phyloP scores from a whole-genome alignment of 1,140 invertebrate species.

The Lethrus apterus region DNA sequence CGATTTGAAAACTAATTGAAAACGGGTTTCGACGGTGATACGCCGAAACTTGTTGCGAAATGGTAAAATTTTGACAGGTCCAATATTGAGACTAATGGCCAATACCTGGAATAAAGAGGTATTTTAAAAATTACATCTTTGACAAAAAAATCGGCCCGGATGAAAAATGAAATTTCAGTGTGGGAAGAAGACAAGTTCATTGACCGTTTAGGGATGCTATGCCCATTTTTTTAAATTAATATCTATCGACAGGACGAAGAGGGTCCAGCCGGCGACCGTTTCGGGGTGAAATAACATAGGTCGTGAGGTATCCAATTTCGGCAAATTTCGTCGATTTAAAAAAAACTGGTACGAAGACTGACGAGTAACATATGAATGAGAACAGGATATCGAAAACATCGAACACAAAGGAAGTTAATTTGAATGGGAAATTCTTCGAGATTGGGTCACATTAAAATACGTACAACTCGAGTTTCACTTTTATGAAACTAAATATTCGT shows the following conservation, averaged over 20 bases:
- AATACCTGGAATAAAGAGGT: background rate
- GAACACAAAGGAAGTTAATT: conserved; percentile 18
- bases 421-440: background rate
- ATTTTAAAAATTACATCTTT: background rate
- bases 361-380: conserved; percentile 17
- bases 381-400: conserved; percentile 18
- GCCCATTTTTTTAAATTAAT: conserved; percentile 7
- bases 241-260: background rate
- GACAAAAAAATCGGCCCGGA: background rate
- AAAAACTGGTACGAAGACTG: conserved; percentile 18
- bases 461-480: background rate
- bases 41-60: background rate
- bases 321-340: conserved; percentile 13
- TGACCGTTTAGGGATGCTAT: conserved; percentile 6
- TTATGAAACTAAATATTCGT: background rate
- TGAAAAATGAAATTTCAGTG: conserved; percentile 9
- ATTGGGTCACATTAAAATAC: background rate
- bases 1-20: background rate
- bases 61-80: background rate
- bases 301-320: conserved; percentile 17
- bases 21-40: too few species aligned
- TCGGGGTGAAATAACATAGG: conserved; percentile 6
- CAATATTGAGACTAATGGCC: background rate
- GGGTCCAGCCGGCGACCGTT: background rate
- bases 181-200: conserved; percentile 14